Base-by-base conservation (phyloP, 2,797 vertebrate genomes). In the Ciconia nigra region DNA sequence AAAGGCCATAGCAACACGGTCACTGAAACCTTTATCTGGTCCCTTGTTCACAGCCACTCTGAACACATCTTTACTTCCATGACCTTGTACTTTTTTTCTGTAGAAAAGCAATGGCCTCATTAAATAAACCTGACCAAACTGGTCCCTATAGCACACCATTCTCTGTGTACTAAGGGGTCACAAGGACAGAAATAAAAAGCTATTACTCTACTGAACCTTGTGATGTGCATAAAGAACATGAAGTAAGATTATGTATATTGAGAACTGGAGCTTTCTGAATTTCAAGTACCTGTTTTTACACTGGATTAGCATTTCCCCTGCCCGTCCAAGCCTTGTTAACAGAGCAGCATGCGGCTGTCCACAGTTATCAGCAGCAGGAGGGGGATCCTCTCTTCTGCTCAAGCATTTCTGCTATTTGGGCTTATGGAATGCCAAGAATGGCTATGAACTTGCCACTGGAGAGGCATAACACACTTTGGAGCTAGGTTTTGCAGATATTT, bases 81-180 rank as follows among this genome's bases (percentile, higher is more conserved):
- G 87, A 93, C 82, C 81, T 92, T 87, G 51, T 72, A 28, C 28
- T 72, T 81, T 76, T 93, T 83, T 93, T 21, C 84, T 84, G 54
- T 51, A 73, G 46, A 87, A 93, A 89, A 84, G 28, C 55, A 85
- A 44, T 24, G 47, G 42, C 59, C 57, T 93, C 78, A 59, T 95
- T 95, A 93, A 89, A 67, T 65, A 80, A 96, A 93, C 71, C 59
- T 47, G 93, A 55, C 87, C 37, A 80, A 95, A 93, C 63, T 44
- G 59, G 82, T 89, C 71, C 52, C 35, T 52, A 12, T 17, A 69
- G 51, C 74, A 76, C 71, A 41, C 24, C 55, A 1, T 37, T 66
- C 42, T 77, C 59, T 77, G 42, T 47, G 35, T 85, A 51, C 82
- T 83, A 57, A 90, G 63, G 82, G 82, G 82, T 94, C 79, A 94